Conservation (phyloP, 2,113 vertebrate genomes). For the Lampris incognitus region DNA sequence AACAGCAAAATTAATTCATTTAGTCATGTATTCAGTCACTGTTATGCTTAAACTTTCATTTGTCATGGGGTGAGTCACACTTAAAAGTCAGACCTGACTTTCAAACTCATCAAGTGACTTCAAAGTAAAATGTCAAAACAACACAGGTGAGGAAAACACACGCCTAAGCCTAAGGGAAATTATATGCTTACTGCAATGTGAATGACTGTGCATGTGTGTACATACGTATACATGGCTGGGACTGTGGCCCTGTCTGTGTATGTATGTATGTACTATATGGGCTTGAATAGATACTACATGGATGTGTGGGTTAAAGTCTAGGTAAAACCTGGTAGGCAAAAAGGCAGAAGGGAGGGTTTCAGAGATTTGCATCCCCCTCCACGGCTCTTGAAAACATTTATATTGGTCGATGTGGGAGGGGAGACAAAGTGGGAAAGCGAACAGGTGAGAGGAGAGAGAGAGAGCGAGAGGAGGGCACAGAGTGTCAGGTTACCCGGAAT, state of each 20-base stretch:
- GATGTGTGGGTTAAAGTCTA: neutral
- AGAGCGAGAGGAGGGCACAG: constrained; percentile 42
- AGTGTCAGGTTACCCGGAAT: constrained; percentile 65
- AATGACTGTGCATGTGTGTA: neutral
- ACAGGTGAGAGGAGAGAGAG: constrained; percentile 41
- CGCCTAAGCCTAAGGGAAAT: constrained; percentile 30
- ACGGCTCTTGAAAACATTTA: constrained; percentile 18
- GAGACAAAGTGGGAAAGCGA: constrained; percentile 23
- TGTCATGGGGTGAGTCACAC: constrained; percentile 34
- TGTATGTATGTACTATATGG: constrained; percentile 16
- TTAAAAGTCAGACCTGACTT: neutral
- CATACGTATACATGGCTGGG: neutral
- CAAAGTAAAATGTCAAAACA: constrained; percentile 50
- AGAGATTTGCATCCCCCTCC: neutral
- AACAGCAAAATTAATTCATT: too few relatives aligned
- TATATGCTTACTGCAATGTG: too few relatives aligned
- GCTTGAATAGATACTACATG: neutral
- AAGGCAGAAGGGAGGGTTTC: neutral
- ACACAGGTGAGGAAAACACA: neutral
- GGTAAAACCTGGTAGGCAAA: constrained; percentile 27
- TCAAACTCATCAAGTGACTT: constrained; percentile 25
- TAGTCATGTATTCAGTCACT: neutral
- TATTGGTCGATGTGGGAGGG: constrained; percentile 45
- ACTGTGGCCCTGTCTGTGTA: neutral
- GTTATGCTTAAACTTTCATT: neutral